Percentiles rank a stretch among this genome's conserved stretches.
phyloP scores from a whole-genome alignment of 2,888 invertebrate species.

The Syrphus vitripennis region DNA sequence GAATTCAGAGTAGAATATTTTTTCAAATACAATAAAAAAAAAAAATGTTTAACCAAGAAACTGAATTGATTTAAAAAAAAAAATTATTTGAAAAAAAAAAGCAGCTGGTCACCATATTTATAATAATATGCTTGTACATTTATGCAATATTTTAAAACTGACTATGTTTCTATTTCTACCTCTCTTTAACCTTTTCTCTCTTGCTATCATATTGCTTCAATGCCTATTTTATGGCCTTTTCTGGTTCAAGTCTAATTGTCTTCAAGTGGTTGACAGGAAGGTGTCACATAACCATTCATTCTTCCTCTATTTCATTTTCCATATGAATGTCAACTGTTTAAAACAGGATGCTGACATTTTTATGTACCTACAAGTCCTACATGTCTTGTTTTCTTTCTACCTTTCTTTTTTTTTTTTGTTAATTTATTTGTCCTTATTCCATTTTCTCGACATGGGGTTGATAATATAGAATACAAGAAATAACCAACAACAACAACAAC shows the following conservation, averaged over 20 bases:
- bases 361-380: conserved; percentile 13
- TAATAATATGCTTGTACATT: neutral
- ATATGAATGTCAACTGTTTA: conserved; percentile 62
- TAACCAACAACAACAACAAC: neutral
- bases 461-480: neutral
- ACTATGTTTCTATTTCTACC: neutral
- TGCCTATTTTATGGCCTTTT: conserved; percentile 44
- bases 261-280: conserved; percentile 70
- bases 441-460: conserved; percentile 59
- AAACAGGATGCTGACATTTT: conserved; percentile 65
- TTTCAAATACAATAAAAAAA: too few relatives aligned
- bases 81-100: neutral
- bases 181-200: neutral
- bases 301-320: conserved; percentile 57
- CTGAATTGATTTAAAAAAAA: neutral
- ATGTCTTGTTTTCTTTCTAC: conserved; percentile 23
- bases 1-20: too few relatives aligned
- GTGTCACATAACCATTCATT: conserved; percentile 66
- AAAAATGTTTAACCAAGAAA: too few relatives aligned
- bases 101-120: neutral
- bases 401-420: neutral
- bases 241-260: conserved; percentile 63
- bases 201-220: neutral
- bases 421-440: conserved; percentile 19
- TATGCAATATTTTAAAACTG: neutral